Evolutionary conservation across 2,113 vertebrate genomes (phyloP), one percentile per base, ranked within the genome.

Genomic region (Agapornis roseicollis): DNA sequence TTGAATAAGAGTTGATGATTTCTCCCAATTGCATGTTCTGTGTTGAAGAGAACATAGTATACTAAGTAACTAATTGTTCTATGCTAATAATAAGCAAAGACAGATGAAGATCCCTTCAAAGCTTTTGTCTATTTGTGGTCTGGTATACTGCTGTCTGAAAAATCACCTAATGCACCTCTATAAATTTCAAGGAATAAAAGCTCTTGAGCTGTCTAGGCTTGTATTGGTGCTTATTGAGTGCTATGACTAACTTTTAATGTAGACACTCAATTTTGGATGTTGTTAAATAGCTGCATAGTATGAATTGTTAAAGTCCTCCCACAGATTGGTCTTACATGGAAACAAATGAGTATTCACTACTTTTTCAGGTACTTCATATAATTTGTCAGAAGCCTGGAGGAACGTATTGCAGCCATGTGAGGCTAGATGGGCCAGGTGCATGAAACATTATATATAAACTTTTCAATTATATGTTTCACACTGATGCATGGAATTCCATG

Each of bases 201-300:
- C 6, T 35, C 35, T 42, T 1, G 7, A 65, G 46, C 15, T 29
- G 53, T 44, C 24, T 70, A 23, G 46, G 35, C 8, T 14, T 53
- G 58, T 37, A 2, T 3, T 42, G 42, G 8, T 73, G 68, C 37
- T 63, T 39, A 6, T 0, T 20, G 46, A 61, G 37, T 61, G 72
- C 58, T 58, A 2, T 20, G 50, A 44, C 25, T 50, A 13, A 33
- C 33, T 66, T 25, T 28, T 46, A 12, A 78, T 35, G 63, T 29
- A 31, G 2, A 7, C 1, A 12, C 17, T 71, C 13, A 8, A 11
- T 31, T 87, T 25, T 27, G 31, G 52, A 37, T 3, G 3, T 13
- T 16, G 15, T 17, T 61, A 33, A 23, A 9, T 9, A 68, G 20
- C 58, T 88, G 3, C 0, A 1, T 11, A 47, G 16, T 0, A 6